Percentiles rank a stretch among this genome's conserved stretches.
Evolutionary conservation across 2,888 invertebrate genomes (phyloP).

Genomic region (Augiades crinisus): DNA sequence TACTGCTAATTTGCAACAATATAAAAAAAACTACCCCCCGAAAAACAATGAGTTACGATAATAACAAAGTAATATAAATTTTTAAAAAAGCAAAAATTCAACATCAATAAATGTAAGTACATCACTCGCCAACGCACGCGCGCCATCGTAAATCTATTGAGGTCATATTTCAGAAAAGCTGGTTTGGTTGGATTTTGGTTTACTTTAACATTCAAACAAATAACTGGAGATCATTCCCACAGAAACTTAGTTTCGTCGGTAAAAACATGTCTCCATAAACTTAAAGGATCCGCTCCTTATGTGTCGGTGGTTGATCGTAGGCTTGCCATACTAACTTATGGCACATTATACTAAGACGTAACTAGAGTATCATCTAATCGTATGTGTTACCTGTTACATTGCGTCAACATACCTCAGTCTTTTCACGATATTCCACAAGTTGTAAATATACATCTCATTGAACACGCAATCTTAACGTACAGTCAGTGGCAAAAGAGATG

Average conservation of each 20-base stretch:
- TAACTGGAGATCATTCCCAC: constrained; percentile 31
- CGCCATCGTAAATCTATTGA: constrained; percentile 25
- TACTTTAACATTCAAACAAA: constrained; percentile 39
- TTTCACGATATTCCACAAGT: constrained; percentile 34
- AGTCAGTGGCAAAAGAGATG: constrained; percentile 15
- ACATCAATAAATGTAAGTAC: constrained; percentile 6
- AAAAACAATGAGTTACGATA: constrained; percentile 10
- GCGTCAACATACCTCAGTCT: constrained; percentile 52
- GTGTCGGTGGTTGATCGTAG: constrained; percentile 38
- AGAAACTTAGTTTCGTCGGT: constrained; percentile 47
- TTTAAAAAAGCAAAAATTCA: constrained; percentile 7
- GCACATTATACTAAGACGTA: constrained; percentile 37
- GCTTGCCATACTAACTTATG: constrained; percentile 38
- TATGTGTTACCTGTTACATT: constrained; percentile 33
- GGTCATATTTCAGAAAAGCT: constrained; percentile 19
- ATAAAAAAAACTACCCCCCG: constrained; percentile 1
- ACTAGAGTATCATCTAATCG: constrained; percentile 12
- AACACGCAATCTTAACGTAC: constrained; percentile 20
- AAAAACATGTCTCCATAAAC: constrained; percentile 33
- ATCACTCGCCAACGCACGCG: constrained; percentile 15
- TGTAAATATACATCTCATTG: constrained; percentile 31
- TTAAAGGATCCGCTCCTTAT: constrained; percentile 40
- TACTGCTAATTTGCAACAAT: constrained; percentile 6
- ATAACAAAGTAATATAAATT: constrained; percentile 8
- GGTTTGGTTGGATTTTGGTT: constrained; percentile 50